Base-by-base conservation (phyloP, 2,888 invertebrate genomes). In the Spisula solida region DNA sequence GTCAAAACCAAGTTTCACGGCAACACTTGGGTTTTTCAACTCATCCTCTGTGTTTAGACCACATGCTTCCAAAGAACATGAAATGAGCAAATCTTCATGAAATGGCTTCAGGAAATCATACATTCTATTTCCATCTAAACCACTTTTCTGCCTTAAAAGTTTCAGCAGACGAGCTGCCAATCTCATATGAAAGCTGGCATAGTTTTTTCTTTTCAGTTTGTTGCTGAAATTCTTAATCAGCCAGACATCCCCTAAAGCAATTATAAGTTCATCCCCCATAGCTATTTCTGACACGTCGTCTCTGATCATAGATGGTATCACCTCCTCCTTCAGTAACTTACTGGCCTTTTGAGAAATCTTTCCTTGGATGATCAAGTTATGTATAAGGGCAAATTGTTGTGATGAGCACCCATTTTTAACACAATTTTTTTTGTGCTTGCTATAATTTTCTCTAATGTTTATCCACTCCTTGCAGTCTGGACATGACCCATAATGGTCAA, bases 391-490 rank as follows among this genome's bases (percentile, higher is more conserved):
- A 10, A 47, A 31, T 14, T 41, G n/a, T 48, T 60, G 55, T 41
- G 83, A 25, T 20, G 60, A 82, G 18, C 78, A 70, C 5, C n/a
- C 8, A 8, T 87, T 87, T 31, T 31, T 29, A 29, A 87, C 79
- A 41, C 90, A 87, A 18, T 48, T 31, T 2, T 51, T 56, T 29
- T 14, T 82, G 34, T 90, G 87, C 25, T 84, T 75, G 25, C 12
- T 25, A 81, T 81, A 88, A 55, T 82, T 86, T 0, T 88, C 51
- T 41, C 55, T 79, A n/a, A 90, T 55, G 34, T 34, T 47, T 4
- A 90, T 81, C 90, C 88, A 90, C 79, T 86, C 88, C 5, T 66
- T 10, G 41, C 90, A 90, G 20, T 90, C 51, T 18, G 90, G 90
- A 41, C 90, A 90, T 20, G 86, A 70, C 8, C 90, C 88, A 86